These are phyloP conservation scores for Zaprionus gabonicus DNA, from an alignment of 1,140 invertebrate genomes.

Conservation along the genomic window DNA sequence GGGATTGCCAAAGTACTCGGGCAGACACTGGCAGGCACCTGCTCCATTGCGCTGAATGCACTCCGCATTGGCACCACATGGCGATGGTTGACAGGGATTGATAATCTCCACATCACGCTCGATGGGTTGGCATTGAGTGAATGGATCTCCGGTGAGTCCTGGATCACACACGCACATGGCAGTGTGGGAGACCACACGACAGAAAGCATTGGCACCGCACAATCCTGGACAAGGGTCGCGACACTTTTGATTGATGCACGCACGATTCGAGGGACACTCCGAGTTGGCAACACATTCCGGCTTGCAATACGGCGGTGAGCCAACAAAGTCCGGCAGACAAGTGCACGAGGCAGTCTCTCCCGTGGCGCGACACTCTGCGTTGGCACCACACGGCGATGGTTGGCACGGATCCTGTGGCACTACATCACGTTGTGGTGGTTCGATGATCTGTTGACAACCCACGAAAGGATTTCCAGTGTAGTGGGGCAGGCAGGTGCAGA, in stretches of 20 bases:
- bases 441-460: conserved; percentile 87
- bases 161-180: conserved; percentile 89
- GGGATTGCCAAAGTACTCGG: conserved; percentile 89
- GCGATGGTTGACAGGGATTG: conserved; percentile 89
- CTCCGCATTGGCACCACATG: conserved; percentile 91
- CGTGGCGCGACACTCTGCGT: conserved; percentile 88
- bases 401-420: conserved; percentile 87
- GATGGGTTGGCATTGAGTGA: conserved; percentile 87
- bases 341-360: conserved; percentile 88
- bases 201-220: conserved; percentile 89
- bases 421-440: conserved; percentile 90
- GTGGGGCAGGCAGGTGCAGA: conserved; percentile 90
- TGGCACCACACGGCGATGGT: conserved; percentile 91
- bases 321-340: conserved; percentile 89
- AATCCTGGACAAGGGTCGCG: conserved; percentile 89
- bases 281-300: conserved; percentile 90
- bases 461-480: conserved; percentile 90
- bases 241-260: conserved; percentile 90
- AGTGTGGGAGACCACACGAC: conserved; percentile 89
- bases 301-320: conserved; percentile 90
- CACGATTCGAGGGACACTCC: conserved; percentile 89
- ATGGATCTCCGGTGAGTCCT: conserved; percentile 90
- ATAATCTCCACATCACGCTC: conserved; percentile 84
- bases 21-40: conserved; percentile 89
- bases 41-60: conserved; percentile 88